phyloP scores from a whole-genome alignment of 1,140 invertebrate genomes.

The Solenopsis invicta region DNA sequence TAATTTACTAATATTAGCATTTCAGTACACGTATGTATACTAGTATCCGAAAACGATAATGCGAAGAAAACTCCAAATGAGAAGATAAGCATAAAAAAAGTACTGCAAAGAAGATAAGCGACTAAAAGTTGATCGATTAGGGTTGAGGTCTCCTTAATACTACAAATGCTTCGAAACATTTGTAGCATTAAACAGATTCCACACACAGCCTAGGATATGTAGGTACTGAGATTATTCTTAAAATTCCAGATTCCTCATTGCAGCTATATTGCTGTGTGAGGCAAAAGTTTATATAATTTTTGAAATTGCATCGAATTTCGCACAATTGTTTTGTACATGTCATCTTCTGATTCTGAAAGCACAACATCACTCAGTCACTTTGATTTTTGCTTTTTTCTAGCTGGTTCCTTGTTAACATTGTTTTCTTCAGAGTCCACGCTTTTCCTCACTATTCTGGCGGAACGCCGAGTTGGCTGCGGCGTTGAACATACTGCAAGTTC shows the following conservation, averaged over 20 bases:
- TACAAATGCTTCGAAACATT: too few relatives aligned
- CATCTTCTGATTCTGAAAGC: background rate
- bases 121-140: too few relatives aligned
- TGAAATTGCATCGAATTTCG: background rate
- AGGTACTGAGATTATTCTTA: too few relatives aligned
- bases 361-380: background rate
- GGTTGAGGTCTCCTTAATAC: too few relatives aligned
- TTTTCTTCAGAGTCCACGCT: background rate
- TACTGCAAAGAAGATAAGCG: too few relatives aligned
- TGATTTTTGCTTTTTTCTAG: slow-evolving; percentile 54
- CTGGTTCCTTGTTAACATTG: background rate
- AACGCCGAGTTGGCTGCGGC: background rate
- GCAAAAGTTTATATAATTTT: too few relatives aligned
- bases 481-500: background rate
- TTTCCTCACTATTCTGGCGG: background rate
- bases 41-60: background rate
- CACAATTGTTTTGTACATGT: background rate
- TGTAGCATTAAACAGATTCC: too few relatives aligned
- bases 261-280: too few relatives aligned
- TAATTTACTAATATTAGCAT: background rate
- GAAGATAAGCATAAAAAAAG: too few relatives aligned
- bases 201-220: too few relatives aligned
- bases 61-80: too few relatives aligned
- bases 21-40: slow-evolving; percentile 11
- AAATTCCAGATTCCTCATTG: too few relatives aligned